Evolutionary conservation across 2,113 vertebrate genomes (phyloP).

Genomic region (Lophotis ruficrista): DNA sequence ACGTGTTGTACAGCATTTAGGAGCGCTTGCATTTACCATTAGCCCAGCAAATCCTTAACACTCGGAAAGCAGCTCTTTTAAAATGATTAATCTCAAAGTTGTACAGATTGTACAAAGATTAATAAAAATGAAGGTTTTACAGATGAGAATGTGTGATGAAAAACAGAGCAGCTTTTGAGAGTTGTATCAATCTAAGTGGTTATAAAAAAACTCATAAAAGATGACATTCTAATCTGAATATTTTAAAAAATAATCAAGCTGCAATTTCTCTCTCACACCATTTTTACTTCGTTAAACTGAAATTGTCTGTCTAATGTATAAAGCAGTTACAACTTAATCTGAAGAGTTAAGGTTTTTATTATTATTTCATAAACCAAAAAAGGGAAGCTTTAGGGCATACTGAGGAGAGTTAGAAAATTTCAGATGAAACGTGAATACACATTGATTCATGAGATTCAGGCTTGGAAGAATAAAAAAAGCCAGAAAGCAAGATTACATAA

Average conservation of each 20-base stretch:
- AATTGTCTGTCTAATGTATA: conserved; percentile 41
- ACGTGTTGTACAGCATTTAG: not conserved
- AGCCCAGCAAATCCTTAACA: conserved; percentile 31
- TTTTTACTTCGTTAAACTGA: conserved; percentile 47
- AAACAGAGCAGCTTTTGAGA: conserved; percentile 77
- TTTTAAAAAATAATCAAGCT: conserved; percentile 50
- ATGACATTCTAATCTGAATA: conserved; percentile 73
- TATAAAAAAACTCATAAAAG: conserved; percentile 54
- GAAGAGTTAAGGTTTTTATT: conserved; percentile 47
- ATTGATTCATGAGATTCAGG: conserved; percentile 67
- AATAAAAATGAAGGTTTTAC: conserved; percentile 79
- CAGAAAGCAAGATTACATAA: conserved; percentile 67
- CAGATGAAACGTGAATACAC: conserved; percentile 40
- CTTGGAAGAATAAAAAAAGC: conserved; percentile 58
- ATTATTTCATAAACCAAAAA: conserved; percentile 62
- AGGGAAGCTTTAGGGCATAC: conserved; percentile 40
- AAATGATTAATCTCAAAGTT: conserved; percentile 76
- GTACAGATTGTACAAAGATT: conserved; percentile 74
- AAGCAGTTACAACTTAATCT: conserved; percentile 56
- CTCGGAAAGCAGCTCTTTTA: conserved; percentile 67
- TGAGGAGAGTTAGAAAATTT: conserved; percentile 52
- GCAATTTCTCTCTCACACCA: conserved; percentile 65
- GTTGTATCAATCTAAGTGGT: conserved; percentile 75
- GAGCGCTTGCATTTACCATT: not conserved
- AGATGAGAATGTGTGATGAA: conserved; percentile 74